Base-by-base conservation (phyloP, 2,113 vertebrate genomes). In the Lepisosteus osseus region DNA sequence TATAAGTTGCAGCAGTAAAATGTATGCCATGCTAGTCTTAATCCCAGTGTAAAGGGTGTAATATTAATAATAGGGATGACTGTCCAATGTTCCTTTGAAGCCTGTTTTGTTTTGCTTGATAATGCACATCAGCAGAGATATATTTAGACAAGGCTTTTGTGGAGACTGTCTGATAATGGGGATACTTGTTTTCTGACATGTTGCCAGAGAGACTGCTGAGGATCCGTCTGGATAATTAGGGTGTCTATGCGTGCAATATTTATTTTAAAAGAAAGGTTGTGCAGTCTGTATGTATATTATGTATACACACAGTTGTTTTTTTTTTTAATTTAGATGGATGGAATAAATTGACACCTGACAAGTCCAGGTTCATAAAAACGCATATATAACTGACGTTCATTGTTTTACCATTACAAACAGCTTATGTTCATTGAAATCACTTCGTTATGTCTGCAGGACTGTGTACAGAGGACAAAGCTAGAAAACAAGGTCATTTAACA, bases 71-170 rank as follows among this genome's bases (percentile, higher is more conserved):
- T 54, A 71, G 54, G 59, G 70, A 77, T 82, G 63, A 75, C 56
- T 76, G 61, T 73, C 67, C 66, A 6, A 43, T 69, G 47, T 59
- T 57, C 73, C 68, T 74, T 68, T 81, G 45, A 76, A 54, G 29
- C 61, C 63, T 42, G 73, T 62, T 65, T 74, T 76, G 67, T 81
- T 77, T 78, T 56, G 59, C 76, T 80, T 84, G 81, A 81, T 76
- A 78, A 63, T 59, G 7, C 12, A 59, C 3, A 12, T 59, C 56
- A 12, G 56, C 44, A 72, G 70, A 78, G 80, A 54, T 85, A 85
- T 86, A 84, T 86, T 86, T 86, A 84, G 81, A 66, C 12, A 7
- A 45, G 61, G 73, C 78, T 78, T 83, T 86, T 83, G 78, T 67
- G 76, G 76, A 74, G 77, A 71, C 74, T 51, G 47, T 72, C 70